Evolutionary conservation across 2,113 vertebrate species (phyloP), one percentile per base, ranked within the genome.

Genomic region (Microtus ochrogaster): DNA sequence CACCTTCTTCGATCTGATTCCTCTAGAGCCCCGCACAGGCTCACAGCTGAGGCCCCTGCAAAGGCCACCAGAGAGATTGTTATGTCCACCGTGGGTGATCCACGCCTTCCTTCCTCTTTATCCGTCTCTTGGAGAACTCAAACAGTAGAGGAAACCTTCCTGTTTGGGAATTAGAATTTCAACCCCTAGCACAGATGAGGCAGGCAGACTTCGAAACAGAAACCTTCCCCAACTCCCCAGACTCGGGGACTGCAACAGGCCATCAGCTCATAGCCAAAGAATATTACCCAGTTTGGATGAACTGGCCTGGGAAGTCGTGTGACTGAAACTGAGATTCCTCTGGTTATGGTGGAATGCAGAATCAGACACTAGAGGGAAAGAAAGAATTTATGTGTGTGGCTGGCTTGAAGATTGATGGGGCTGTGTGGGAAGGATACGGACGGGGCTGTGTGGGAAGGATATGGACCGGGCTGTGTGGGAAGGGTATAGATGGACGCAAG

Each of bases 351-450:
- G 10, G n/a, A 68, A 47, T 74, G 39, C 11, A 33, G 66, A 66
- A 19, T 66, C 28, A 11, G 82, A 66, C 65, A n/a, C 11, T 8
- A 0, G 1, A 55, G 21, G 8, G 3, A 39, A 52, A 85, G 41
- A 49, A 30, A 52, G 19, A 52, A 6, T 17, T 3, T 26, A 30
- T 16, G 58, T 5, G 5, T 12, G 0, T 0, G 33, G n/a, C 52
- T 49, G 85, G 17, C 13, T 13, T 44, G 41, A 81, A 49, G 79
- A 30, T 1, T 19, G 36, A n/a, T n/a, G 7, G 22, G n/a, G 13
- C 36, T 66, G 30, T 0, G 6, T 13, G 52, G 17, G 70, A 52
- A 66, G 66, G 5, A 36, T 5, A 36, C 16, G 33, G 81, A 70
- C 6, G 7, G 73, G 26, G 41, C 73, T 76, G 73, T 30, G 41